Evolutionary conservation across 2,113 vertebrate genomes (phyloP).

Genomic region (Megaptera novaeangliae): DNA sequence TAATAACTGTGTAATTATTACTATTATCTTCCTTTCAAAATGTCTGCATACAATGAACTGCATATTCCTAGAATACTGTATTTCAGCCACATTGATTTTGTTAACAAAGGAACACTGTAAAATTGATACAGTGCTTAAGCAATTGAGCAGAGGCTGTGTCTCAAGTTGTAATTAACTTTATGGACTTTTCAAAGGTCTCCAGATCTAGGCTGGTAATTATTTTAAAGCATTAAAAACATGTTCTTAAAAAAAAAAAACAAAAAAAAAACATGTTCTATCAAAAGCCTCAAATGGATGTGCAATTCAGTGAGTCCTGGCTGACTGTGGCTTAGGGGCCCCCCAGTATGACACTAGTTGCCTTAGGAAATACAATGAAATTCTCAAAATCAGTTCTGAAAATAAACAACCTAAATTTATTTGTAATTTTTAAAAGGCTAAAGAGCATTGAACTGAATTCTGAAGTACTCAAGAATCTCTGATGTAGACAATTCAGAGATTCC

Average conservation of each 20-base stretch:
- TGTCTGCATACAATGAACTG: background rate
- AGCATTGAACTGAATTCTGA: background rate
- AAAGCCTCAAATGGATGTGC: background rate
- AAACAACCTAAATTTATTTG: background rate
- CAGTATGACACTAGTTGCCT: background rate
- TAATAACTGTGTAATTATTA: background rate
- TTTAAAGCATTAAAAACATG: constrained; percentile 42
- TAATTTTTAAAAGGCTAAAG: background rate
- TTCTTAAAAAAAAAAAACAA: background rate
- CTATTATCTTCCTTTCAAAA: background rate
- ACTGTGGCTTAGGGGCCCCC: background rate
- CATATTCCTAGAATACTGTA: background rate
- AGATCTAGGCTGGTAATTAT: background rate
- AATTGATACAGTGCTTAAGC: constrained; percentile 22
- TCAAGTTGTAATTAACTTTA: constrained; percentile 35
- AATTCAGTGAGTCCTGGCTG: background rate
- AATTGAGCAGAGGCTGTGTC: constrained; percentile 22
- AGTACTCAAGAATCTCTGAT: background rate
- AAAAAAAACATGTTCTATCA: background rate
- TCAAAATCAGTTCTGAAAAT: background rate
- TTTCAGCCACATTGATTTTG: background rate
- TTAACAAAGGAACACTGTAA: constrained; percentile 40
- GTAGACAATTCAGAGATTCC: background rate
- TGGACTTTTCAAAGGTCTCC: constrained; percentile 45
- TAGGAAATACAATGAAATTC: background rate